Evolutionary conservation across 2,797 vertebrate species (phyloP).

Genomic region (Xenentodon cancila): DNA sequence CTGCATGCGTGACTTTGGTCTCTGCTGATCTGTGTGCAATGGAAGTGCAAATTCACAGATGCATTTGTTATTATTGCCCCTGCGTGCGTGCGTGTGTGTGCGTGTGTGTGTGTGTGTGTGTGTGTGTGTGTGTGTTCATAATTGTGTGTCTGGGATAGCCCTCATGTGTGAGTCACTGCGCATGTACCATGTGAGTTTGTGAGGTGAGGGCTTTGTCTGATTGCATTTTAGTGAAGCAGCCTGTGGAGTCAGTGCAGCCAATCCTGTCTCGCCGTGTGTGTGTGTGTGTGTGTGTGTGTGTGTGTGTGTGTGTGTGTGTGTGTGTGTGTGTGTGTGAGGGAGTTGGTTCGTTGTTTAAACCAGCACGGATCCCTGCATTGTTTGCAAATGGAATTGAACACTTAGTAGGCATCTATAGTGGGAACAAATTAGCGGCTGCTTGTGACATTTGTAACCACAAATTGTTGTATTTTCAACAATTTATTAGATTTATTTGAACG

Average conservation of each 20-base stretch:
- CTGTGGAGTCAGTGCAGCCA: constrained; percentile 36
- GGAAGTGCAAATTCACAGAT: constrained; percentile 3
- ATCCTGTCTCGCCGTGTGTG: constrained; percentile 29
- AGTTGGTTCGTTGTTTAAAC: constrained; percentile 17
- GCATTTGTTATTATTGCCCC: too few species aligned
- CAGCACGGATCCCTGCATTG: constrained; percentile 51
- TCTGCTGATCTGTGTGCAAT: constrained; percentile 19
- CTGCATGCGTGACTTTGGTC: constrained; percentile 8
- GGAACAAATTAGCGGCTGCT: constrained; percentile 46
- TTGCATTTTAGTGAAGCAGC: constrained; percentile 54
- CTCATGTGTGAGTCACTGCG: constrained; percentile 4
- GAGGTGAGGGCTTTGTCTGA: constrained; percentile 56
- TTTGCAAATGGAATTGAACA: constrained; percentile 62
- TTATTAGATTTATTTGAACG: constrained; percentile 7
- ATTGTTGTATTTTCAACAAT: constrained; percentile 25
- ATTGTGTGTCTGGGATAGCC: constrained; percentile 57
- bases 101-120: background rate
- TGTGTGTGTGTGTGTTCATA: constrained; percentile 1
- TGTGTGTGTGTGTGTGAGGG: constrained; percentile 1
- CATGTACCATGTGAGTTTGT: background rate
- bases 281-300: constrained; percentile 4
- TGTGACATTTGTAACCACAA: constrained; percentile 34
- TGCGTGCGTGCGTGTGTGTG: background rate
- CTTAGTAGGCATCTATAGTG: constrained; percentile 37
- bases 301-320: too few species aligned